Percentiles rank a stretch among this genome's conserved stretches.
Conservation (phyloP, 1,140 invertebrate species). For the Kradibia gibbosae region DNA sequence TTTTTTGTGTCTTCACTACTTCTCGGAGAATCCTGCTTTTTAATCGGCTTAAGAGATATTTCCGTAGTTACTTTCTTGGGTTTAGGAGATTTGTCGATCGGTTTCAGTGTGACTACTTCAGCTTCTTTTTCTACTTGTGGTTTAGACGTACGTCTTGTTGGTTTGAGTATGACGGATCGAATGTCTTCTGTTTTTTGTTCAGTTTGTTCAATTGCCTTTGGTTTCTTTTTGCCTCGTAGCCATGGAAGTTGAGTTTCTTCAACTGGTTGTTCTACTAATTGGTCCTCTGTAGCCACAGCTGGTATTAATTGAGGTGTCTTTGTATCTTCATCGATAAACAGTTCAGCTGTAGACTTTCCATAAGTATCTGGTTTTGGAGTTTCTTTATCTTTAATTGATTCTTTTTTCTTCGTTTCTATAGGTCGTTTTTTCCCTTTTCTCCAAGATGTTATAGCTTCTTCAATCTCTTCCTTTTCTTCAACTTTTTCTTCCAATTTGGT, state of each 20-base stretch:
- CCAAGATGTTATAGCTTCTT: constrained; percentile 64
- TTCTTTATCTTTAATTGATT: neutral
- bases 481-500: neutral
- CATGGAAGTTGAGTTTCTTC: constrained; percentile 70
- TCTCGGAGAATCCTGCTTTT: too few species aligned
- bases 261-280: constrained; percentile 74
- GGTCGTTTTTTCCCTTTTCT: constrained; percentile 63
- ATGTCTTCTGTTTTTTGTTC: constrained; percentile 53
- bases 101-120: neutral
- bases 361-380: neutral
- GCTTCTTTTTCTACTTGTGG: constrained; percentile 19
- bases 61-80: neutral
- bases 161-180: constrained; percentile 49
- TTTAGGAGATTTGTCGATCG: neutral
- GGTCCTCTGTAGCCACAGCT: neutral
- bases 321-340: constrained; percentile 2
- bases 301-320: neutral
- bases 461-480: constrained; percentile 56
- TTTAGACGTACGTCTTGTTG: constrained; percentile 54
- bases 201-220: constrained; percentile 15
- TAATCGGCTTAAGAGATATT: neutral
- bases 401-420: constrained; percentile 46
- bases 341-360: constrained; percentile 1
- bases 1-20: too few species aligned
- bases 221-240: constrained; percentile 49